Conservation (phyloP, 2,113 vertebrate species). For the Tinamus guttatus region DNA sequence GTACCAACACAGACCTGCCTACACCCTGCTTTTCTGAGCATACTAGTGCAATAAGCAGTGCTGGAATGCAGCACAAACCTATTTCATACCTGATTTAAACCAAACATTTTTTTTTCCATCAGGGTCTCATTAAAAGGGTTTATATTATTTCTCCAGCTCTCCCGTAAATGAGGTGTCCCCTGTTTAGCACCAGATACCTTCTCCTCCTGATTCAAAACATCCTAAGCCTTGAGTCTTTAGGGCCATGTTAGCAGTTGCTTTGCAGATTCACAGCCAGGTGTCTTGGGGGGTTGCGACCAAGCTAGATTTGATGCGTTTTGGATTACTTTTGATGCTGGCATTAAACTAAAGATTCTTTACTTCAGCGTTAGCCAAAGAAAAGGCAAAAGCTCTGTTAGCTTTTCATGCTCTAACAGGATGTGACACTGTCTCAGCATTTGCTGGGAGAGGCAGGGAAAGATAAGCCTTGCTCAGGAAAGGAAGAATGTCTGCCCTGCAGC, state of each 20-base stretch:
- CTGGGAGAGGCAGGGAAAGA: conserved; percentile 38
- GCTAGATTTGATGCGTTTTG: neutral
- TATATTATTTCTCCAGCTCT: neutral
- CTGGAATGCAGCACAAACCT: conserved; percentile 36
- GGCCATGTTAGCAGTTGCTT: neutral
- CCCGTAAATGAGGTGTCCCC: neutral
- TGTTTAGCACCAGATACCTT: neutral
- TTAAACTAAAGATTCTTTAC: neutral
- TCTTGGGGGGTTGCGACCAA: neutral
- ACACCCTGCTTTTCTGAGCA: conserved; percentile 37
- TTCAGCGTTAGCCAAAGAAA: neutral
- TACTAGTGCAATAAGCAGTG: neutral
- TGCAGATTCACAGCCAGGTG: neutral
- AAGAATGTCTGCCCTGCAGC: conserved; percentile 66
- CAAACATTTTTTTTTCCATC: neutral
- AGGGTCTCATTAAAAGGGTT: neutral
- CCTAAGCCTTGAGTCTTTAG: neutral
- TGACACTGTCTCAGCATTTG: conserved; percentile 34
- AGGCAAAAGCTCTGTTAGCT: conserved; percentile 2
- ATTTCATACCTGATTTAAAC: conserved; percentile 31
- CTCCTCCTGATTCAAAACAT: neutral
- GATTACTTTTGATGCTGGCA: conserved; percentile 15
- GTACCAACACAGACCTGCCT: conserved; percentile 46
- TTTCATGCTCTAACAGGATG: conserved; percentile 51
- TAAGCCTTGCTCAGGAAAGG: conserved; percentile 21